phyloP scores from a whole-genome alignment of 2,888 invertebrate genomes.

The Luperina testacea region DNA sequence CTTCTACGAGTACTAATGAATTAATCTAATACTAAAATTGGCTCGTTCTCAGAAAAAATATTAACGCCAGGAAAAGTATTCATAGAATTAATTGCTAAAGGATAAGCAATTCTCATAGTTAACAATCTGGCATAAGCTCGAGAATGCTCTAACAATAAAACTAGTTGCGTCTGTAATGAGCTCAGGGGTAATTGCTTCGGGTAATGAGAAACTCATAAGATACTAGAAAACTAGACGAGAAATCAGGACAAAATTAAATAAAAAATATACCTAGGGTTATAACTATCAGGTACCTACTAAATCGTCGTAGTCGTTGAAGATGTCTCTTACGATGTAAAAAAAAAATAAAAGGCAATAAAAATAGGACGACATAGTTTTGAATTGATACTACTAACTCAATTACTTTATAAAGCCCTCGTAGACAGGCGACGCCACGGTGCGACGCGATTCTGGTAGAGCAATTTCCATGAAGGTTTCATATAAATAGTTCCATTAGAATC shows the following conservation, averaged over 20 bases:
- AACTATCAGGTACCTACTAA: neutral
- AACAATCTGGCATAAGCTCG: neutral
- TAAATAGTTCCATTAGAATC: neutral
- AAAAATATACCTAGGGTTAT: no score
- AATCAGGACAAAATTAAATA: neutral
- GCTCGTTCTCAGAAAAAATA: neutral
- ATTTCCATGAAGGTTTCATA: neutral
- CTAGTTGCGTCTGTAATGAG: neutral
- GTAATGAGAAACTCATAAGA: neutral
- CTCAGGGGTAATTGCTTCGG: neutral
- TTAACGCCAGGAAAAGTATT: neutral
- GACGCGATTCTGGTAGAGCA: neutral
- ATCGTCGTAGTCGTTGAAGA: neutral
- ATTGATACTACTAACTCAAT: conserved; percentile 7
- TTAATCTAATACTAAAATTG: neutral
- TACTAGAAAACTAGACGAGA: neutral
- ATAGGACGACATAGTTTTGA: neutral
- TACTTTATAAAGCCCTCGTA: neutral
- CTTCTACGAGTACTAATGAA: neutral
- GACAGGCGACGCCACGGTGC: neutral
- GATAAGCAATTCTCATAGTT: neutral
- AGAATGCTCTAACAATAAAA: neutral
- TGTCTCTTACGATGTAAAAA: neutral
- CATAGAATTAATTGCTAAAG: neutral
- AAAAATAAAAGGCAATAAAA: neutral